These are phyloP conservation scores for Pipistrellus pipistrellus DNA, from an alignment of 2,797 vertebrate species.

Conservation along the genomic window DNA sequence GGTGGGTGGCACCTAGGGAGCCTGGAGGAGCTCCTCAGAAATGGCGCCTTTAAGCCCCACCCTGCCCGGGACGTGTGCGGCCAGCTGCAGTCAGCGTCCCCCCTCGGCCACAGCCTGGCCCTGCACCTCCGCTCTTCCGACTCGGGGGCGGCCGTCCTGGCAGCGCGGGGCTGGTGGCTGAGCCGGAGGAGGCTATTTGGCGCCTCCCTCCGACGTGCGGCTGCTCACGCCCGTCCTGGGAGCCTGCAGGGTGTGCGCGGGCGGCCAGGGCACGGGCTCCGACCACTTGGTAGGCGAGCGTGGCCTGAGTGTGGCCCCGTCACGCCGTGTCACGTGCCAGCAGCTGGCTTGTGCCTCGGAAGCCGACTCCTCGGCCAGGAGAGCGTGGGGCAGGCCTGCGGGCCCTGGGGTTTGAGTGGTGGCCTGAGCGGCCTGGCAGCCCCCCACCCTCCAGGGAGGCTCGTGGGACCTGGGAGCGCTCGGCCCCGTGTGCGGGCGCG, in stretches of 20 bases:
- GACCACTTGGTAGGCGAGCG: too few species aligned
- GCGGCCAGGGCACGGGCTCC: too few species aligned
- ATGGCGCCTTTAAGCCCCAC: not conserved
- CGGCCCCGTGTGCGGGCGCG: not conserved
- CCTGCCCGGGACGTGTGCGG: rapidly evolving
- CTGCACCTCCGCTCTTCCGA: rapidly evolving
- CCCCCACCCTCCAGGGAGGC: not conserved
- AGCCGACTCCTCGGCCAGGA: not conserved
- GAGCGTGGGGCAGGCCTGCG: not conserved
- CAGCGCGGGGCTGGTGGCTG: rapidly evolving
- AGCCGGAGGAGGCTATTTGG: not conserved
- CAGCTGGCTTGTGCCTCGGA: not conserved
- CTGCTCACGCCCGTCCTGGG: too few species aligned
- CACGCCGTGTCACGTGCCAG: not conserved
- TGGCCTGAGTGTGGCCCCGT: too few species aligned
- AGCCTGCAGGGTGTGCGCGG: not conserved
- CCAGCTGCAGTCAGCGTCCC: not conserved
- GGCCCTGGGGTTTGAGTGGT: not conserved
- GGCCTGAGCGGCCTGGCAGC: not conserved
- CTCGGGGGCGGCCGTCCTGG: not conserved
- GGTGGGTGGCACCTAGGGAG: too few species aligned
- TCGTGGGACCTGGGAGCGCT: not conserved
- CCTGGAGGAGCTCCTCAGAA: not conserved
- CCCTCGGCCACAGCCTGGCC: not conserved
- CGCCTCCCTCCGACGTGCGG: not conserved